Conservation (phyloP, 2,888 invertebrate genomes). For the Leucoma salicis region DNA sequence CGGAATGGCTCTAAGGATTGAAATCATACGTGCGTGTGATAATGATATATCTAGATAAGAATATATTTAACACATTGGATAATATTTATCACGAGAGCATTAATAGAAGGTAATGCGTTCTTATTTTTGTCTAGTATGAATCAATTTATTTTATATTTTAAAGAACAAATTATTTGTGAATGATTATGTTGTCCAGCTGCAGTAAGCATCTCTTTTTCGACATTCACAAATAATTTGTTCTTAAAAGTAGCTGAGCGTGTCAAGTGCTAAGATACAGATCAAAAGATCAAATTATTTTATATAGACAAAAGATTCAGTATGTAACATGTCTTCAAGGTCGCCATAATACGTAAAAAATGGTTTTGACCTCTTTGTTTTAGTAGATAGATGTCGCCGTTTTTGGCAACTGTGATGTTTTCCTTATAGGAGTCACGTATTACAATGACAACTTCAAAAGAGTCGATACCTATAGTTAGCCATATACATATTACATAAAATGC, state of each 20-base stretch:
- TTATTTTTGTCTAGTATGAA: too few relatives aligned
- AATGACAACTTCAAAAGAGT: constrained; percentile 35
- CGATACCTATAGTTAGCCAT: too few relatives aligned
- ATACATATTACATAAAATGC: too few relatives aligned
- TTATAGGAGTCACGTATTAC: constrained; percentile 42
- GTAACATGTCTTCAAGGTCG: constrained; percentile 29
- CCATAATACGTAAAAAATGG: constrained; percentile 25
- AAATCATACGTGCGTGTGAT: constrained; percentile 48
- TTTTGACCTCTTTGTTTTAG: constrained; percentile 40
- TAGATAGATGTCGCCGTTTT: constrained; percentile 33
- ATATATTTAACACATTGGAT: constrained; percentile 43
- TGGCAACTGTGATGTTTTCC: constrained; percentile 36
- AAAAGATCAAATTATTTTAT: constrained; percentile 9
- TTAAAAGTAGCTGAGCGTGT: too few relatives aligned
- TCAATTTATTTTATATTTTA: too few relatives aligned
- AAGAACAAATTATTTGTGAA: too few relatives aligned
- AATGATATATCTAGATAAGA: constrained; percentile 49
- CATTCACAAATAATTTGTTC: too few relatives aligned
- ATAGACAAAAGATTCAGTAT: constrained; percentile 21
- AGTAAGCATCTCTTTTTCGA: too few relatives aligned
- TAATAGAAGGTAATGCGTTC: constrained; percentile 30
- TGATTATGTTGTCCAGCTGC: too few relatives aligned
- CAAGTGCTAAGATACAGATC: constrained; percentile 28
- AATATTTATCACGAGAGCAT: constrained; percentile 41
- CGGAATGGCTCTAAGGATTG: constrained; percentile 48